These are phyloP conservation scores for Laodelphax striatellus DNA, from an alignment of 1,140 invertebrate genomes.

Conservation along the genomic window DNA sequence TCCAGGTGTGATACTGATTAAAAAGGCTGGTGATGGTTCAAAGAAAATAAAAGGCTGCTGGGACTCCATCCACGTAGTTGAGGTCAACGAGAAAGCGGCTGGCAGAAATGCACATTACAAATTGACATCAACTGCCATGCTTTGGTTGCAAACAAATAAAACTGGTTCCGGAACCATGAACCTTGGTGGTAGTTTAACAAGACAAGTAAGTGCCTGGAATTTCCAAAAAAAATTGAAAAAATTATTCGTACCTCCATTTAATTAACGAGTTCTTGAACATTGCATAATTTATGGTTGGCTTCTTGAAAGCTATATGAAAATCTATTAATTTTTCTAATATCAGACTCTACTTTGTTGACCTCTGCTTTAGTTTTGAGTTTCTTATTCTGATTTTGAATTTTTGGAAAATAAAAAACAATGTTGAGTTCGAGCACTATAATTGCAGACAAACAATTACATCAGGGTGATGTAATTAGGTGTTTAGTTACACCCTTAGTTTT, in stretches of 20 bases:
- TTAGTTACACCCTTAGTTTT: no score
- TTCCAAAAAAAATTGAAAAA: constrained; percentile 2
- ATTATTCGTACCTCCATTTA: background rate
- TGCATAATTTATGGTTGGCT: background rate
- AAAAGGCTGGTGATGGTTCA: constrained; percentile 94
- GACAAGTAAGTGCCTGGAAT: constrained; percentile 55
- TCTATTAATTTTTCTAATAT: no score
- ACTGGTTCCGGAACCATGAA: constrained; percentile 96
- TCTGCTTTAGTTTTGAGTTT: no score
- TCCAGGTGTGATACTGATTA: constrained; percentile 91
- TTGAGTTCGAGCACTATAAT: no score
- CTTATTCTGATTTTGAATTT: no score
- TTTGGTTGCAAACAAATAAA: constrained; percentile 98
- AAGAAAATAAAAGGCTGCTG: constrained; percentile 98
- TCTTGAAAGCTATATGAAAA: no score
- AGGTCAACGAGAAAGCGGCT: constrained; percentile 91
- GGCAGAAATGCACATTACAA: constrained; percentile 96
- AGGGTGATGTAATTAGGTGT: no score
- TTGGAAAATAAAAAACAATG: no score
- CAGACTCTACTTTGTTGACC: no score
- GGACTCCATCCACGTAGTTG: constrained; percentile 99
- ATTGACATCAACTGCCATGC: constrained; percentile 96
- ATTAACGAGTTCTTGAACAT: no score
- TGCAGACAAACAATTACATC: no score
- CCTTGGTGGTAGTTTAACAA: constrained; percentile 90